Conservation (phyloP, 2,797 vertebrate genomes). For the Crocodylus rhombifer region DNA sequence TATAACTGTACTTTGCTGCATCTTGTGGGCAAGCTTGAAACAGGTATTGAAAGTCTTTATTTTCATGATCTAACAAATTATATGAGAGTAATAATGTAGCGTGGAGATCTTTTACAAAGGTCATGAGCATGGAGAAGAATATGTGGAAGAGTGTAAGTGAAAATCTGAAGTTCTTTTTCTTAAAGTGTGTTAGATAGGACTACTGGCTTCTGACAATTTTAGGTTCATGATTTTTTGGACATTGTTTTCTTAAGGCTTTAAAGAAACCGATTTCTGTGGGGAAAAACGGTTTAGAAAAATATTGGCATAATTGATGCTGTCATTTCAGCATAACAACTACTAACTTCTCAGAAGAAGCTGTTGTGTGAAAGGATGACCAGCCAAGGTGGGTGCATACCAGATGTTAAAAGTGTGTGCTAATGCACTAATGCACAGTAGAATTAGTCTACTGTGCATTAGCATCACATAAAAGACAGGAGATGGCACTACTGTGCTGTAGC, state of each 20-base stretch:
- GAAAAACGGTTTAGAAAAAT: not conserved
- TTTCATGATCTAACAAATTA: not conserved
- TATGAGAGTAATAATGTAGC: not conserved
- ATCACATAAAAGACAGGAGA: too few species aligned
- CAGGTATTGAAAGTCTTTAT: constrained; percentile 14
- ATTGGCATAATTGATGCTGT: not conserved
- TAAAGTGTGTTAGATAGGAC: not conserved
- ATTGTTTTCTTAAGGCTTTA: not conserved
- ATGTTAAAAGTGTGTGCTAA: too few species aligned
- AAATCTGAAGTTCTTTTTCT: not conserved
- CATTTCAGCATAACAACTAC: not conserved
- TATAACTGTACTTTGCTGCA: not conserved
- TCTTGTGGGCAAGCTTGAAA: not conserved
- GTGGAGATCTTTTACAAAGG: not conserved
- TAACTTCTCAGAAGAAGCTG: not conserved
- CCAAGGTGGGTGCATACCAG: not conserved
- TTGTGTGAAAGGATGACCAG: not conserved
- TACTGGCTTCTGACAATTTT: not conserved
- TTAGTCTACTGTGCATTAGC: too few species aligned
- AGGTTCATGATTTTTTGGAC: not conserved
- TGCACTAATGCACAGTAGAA: too few species aligned
- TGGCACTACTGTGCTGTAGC: too few species aligned
- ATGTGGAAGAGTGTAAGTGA: not conserved
- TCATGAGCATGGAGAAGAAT: not conserved
- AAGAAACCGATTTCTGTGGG: not conserved